These are phyloP conservation scores for Lepetodrilus schrolli DNA, from an alignment of 2,888 invertebrate species.

Conservation along the genomic window DNA sequence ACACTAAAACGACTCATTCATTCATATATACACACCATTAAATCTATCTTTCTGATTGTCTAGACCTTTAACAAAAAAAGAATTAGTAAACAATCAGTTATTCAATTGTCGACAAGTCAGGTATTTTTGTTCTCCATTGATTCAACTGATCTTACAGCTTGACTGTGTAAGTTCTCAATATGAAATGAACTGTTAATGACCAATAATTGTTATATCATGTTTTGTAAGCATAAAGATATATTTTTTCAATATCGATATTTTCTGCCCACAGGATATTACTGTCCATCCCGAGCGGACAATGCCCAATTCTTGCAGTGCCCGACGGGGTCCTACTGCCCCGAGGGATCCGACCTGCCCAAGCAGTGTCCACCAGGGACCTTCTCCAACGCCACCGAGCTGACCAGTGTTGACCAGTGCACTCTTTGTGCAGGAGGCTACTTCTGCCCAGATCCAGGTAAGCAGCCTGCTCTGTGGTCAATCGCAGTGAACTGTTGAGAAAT, in stretches of 20 bases:
- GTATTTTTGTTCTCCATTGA: no score
- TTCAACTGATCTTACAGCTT: no score
- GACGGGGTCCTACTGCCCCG: constrained; percentile 66
- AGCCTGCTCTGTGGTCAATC: neutral
- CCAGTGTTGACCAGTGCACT: constrained; percentile 50
- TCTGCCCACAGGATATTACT: constrained; percentile 69
- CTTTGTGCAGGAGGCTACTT: constrained; percentile 64
- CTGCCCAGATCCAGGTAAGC: constrained; percentile 63
- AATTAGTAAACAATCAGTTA: no score
- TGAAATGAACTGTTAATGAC: no score
- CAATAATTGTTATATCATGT: neutral
- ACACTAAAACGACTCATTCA: no score
- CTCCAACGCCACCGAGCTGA: constrained; percentile 61
- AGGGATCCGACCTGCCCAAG: constrained; percentile 56
- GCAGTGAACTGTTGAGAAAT: no score
- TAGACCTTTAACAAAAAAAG: no score
- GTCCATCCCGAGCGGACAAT: constrained; percentile 60
- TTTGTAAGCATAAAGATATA: neutral
- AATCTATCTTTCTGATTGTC: no score
- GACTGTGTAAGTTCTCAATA: no score
- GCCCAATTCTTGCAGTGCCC: constrained; percentile 64
- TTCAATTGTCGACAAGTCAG: no score
- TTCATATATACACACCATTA: no score
- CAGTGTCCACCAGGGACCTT: constrained; percentile 68
- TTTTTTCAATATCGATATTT: neutral